Evolutionary conservation across 2,797 vertebrate genomes (phyloP).

Genomic region (Argya squamiceps): DNA sequence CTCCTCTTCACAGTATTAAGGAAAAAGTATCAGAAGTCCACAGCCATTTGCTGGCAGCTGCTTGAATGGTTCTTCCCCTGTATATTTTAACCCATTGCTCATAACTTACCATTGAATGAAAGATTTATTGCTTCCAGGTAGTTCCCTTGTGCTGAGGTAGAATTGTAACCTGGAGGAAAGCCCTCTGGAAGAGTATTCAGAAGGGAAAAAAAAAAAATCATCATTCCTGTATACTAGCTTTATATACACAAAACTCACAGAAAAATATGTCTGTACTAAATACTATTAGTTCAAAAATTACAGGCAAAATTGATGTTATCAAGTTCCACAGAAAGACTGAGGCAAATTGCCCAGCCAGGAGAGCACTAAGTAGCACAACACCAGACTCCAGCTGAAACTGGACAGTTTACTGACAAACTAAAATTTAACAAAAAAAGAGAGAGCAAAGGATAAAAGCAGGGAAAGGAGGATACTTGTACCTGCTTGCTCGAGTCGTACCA

Average conservation of each 20-base stretch:
- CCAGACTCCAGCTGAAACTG: background rate
- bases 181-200: conserved; percentile 79
- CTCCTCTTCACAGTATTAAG: background rate
- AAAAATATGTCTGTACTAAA: background rate
- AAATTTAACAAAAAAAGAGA: background rate
- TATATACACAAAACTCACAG: background rate
- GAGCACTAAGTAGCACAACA: background rate
- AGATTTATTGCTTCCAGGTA: conserved; percentile 98
- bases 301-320: background rate
- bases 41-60: background rate
- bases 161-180: conserved; percentile 90
- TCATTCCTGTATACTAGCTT: background rate
- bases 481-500: conserved; percentile 93
- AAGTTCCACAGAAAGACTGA: background rate
- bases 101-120: conserved; percentile 91
- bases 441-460: background rate
- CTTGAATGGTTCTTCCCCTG: background rate
- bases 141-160: conserved; percentile 94
- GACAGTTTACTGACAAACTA: background rate
- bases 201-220: background rate
- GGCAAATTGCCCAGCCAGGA: background rate
- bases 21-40: background rate
- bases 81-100: background rate
- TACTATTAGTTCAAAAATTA: background rate
- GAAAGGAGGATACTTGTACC: conserved; percentile 72